phyloP scores from a whole-genome alignment of 2,113 vertebrate species.

The Scatophagus argus region DNA sequence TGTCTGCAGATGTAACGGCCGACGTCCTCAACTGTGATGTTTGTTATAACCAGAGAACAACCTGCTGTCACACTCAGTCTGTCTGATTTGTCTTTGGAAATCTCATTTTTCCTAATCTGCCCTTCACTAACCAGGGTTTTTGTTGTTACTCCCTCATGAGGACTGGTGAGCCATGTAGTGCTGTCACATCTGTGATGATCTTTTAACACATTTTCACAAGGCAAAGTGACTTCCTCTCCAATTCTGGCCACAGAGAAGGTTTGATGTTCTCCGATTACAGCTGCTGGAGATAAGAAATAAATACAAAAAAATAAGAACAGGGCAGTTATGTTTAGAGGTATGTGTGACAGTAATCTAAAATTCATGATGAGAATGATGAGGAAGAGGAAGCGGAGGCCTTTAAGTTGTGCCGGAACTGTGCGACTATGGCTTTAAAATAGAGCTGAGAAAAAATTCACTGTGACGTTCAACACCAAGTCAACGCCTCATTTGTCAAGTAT shows the following conservation, averaged over 20 bases:
- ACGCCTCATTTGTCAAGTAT: no score
- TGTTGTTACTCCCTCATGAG: fast-evolving
- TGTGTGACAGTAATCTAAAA: no score
- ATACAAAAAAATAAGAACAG: no score
- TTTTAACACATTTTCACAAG: not conserved
- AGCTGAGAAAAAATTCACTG: no score
- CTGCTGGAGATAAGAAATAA: no score
- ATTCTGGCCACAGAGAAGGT: not conserved
- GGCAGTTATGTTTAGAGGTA: no score
- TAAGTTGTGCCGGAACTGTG: no score
- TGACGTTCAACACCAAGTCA: no score
- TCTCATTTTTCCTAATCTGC: fast-evolving
- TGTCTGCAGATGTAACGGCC: not conserved
- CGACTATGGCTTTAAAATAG: no score
- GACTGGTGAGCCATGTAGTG: fast-evolving
- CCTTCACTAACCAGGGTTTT: fast-evolving
- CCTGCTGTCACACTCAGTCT: constrained; percentile 8
- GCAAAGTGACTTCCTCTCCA: constrained; percentile 1
- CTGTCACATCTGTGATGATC: not conserved
- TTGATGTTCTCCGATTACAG: not conserved
- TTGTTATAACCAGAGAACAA: constrained; percentile 27
- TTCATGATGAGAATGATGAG: no score
- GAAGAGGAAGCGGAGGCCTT: no score
- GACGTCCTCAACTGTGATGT: not conserved
- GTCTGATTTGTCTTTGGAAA: not conserved